Percentiles rank a stretch among this genome's conserved stretches.
These are phyloP conservation scores for Beroe forskalii DNA, from an alignment of 37 sponge, comb jelly and placozoan species.

Conservation along the genomic window DNA sequence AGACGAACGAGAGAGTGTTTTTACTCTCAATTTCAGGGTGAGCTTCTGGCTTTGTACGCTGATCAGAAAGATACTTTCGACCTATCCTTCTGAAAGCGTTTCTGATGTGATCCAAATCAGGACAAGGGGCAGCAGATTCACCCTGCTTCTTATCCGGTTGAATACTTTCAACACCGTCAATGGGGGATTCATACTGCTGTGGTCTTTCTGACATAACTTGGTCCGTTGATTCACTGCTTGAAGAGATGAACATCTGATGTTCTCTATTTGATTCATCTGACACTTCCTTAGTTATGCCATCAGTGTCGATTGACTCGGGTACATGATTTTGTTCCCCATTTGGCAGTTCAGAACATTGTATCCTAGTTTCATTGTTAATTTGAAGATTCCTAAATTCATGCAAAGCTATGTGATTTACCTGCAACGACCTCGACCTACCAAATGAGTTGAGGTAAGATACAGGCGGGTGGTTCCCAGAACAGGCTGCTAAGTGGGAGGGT, in stretches of 20 bases:
- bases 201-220: neutral
- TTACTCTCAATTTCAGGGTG: conserved; percentile 5
- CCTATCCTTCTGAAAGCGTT: neutral
- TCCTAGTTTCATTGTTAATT: neutral
- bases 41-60: neutral
- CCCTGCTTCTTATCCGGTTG: neutral
- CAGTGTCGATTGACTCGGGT: neutral
- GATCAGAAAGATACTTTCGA: conserved; percentile 5
- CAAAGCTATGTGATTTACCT: conserved; percentile 57
- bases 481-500: neutral
- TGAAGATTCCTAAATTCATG: conserved; percentile 60
- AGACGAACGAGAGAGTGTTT: conserved; percentile 26
- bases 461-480: conserved; percentile 59
- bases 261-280: neutral
- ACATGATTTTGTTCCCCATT: neutral
- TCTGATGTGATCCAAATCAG: neutral
- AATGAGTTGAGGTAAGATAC: conserved; percentile 33
- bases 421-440: conserved; percentile 12
- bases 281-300: neutral
- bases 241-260: neutral
- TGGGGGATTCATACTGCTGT: neutral
- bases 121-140: neutral
- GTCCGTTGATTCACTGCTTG: neutral
- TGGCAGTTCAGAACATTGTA: conserved; percentile 5
- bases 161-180: neutral